Base-by-base conservation (phyloP, 2,113 vertebrate species). In the Hyaena hyaena region DNA sequence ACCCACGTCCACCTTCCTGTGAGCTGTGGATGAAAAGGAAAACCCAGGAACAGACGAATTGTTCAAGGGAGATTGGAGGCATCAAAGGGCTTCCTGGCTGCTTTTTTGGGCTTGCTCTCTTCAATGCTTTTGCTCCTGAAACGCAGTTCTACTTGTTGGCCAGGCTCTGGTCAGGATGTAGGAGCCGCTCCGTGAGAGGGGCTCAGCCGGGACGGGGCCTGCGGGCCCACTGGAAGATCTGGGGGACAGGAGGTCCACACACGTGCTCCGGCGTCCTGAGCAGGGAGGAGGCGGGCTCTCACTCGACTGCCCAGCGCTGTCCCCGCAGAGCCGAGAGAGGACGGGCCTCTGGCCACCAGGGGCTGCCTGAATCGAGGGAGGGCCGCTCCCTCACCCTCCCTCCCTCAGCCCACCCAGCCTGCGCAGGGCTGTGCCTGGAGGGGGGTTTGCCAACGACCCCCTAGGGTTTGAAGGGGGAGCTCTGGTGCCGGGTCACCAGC, bases 331-430 rank as follows among this genome's bases (percentile, higher is more conserved):
- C 8, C n/a, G 4, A 21, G 48, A 71, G 8, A 43, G 35, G 21
- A 23, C 0, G 0, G 4, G 28, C 43, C 6, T 31, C 17, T 8
- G 7, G 6, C 65, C 28, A 24, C 61, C 31, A 4, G 68, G 11
- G 23, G 35, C 24, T 11, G 8, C 71, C 79, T 8, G 14, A 23
- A 74, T 35, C 21, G 0, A 10, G 12, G 4, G 10, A 4, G 14
- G 0, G 9, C 35, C 53, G 55, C 33, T 53, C 39, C n/a, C n/a
- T 39, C 48, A 71, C 39, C 39, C 33, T 53, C 39, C n/a, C 33
- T 53, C 39, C n/a, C n/a, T 39, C 48, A 71, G 17, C 24, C 45
- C 17, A 7, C 33, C 10, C 58, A 23, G 19, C 16, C 33, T 10
- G 19, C 19, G 35, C 26, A 55, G 1, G 4, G 39, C 50, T 23